These are phyloP conservation scores for Agraylea sexmaculata DNA, from an alignment of 1,140 invertebrate species.

Conservation along the genomic window DNA sequence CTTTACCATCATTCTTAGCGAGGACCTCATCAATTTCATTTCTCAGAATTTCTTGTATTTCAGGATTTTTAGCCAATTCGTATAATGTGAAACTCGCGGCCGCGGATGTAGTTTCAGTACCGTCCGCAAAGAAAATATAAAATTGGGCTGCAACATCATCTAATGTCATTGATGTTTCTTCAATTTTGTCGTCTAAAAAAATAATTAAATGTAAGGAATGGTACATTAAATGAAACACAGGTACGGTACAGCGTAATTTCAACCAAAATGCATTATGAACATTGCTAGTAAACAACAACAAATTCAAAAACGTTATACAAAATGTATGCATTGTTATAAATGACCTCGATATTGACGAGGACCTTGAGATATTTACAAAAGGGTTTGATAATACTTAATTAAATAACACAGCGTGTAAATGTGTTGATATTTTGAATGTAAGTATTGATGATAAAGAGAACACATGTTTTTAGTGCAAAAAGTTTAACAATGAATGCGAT, in stretches of 20 bases:
- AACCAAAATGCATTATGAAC: too few relatives aligned
- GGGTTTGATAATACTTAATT: too few relatives aligned
- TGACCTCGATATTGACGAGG: too few relatives aligned
- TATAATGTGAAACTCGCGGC: slow-evolving; percentile 31
- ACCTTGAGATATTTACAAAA: too few relatives aligned
- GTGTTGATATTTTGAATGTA: too few relatives aligned
- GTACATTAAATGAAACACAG: too few relatives aligned
- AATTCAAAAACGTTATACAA: too few relatives aligned
- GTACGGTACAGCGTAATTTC: too few relatives aligned
- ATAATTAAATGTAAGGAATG: slow-evolving; percentile 43
- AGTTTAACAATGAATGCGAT: too few relatives aligned
- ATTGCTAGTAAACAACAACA: too few relatives aligned
- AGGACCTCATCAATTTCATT: slow-evolving; percentile 40
- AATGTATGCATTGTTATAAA: too few relatives aligned
- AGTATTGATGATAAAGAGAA: slow-evolving; percentile 43
- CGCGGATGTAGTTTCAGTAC: slow-evolving; percentile 47
- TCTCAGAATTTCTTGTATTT: slow-evolving; percentile 38
- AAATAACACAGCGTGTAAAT: too few relatives aligned
- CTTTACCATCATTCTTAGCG: slow-evolving; percentile 22
- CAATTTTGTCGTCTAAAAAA: slow-evolving; percentile 41
- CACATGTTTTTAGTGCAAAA: slow-evolving; percentile 36
- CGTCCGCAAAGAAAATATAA: slow-evolving; percentile 37
- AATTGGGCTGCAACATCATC: slow-evolving; percentile 27
- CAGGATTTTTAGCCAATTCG: slow-evolving; percentile 39
- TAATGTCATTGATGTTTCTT: slow-evolving; percentile 23